Evolutionary conservation across 2,113 vertebrate species (phyloP).

Genomic region (Corynorhinus townsendii): DNA sequence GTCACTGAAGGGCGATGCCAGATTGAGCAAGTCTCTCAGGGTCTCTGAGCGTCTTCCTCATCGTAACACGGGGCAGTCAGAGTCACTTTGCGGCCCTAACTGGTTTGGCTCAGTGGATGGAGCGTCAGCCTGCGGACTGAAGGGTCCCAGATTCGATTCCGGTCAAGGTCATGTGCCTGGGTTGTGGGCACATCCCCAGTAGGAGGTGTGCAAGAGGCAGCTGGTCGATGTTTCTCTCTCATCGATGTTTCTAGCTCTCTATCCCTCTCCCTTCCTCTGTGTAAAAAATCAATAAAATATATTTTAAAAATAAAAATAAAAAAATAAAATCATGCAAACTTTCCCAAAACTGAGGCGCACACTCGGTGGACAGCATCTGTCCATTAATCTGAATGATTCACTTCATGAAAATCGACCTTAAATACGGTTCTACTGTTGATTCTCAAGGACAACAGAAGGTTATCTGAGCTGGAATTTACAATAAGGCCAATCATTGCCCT

Average conservation of each 20-base stretch:
- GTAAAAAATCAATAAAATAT: too few species aligned
- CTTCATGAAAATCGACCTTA: not conserved
- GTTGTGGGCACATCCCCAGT: too few species aligned
- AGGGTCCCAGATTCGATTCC: too few species aligned
- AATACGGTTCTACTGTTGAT: not conserved
- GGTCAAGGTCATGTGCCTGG: too few species aligned
- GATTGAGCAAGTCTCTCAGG: not conserved
- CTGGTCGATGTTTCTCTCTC: too few species aligned
- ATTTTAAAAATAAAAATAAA: too few species aligned
- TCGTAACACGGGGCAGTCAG: not conserved
- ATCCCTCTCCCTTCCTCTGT: too few species aligned
- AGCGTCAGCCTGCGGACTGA: too few species aligned
- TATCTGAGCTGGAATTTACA: slow-evolving; percentile 19
- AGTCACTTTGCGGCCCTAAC: not conserved
- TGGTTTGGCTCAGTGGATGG: too few species aligned
- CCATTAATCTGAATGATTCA: not conserved
- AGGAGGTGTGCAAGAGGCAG: too few species aligned
- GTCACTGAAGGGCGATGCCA: not conserved
- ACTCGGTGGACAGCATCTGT: not conserved
- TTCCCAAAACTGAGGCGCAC: not conserved
- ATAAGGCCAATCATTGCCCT: not conserved
- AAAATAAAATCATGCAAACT: not conserved
- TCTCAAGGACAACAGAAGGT: not conserved
- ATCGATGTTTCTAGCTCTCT: too few species aligned
- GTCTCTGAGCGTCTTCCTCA: not conserved